Evolutionary conservation across 2,888 invertebrate genomes (phyloP), one percentile per base, ranked within the genome.

Genomic region (Tanypteryx hageni): DNA sequence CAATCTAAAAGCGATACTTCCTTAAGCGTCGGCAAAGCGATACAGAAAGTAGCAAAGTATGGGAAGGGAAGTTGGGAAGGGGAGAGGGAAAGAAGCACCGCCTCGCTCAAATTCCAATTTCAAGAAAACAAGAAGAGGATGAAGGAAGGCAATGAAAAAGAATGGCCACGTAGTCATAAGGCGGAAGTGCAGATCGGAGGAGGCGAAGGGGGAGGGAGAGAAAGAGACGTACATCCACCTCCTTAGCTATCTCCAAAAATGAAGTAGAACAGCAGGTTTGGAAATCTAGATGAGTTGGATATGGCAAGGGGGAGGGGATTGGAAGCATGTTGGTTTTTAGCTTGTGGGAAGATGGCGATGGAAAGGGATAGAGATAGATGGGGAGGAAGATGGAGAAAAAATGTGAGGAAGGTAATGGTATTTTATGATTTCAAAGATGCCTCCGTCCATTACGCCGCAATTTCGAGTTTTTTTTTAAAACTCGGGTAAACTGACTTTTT

Each of bases 371-470:
- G 44, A 44, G 44, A 44, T 1, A 44, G 44, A 44, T 44, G 5
- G 44, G 44, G 44, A 44, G 61, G n/a, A n/a, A 68, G 68, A 68
- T 0, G 5, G 44, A 44, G 44, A 44, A 44, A 44, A 44, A 44
- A 44, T 44, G 22, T 11, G 22, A 68, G 76, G 27, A 27, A 76
- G 22, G 76, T 76, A 76, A 27, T 13, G 22, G 76, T 76, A 76
- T 76, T 76, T 76, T 27, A 76, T 76, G 76, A 76, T 76, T 76
- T 27, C 76, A 27, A 76, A 76, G 76, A 76, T 76, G 76, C 76
- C 76, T 76, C 27, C 76, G 22, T 10, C 22, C 76, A 76, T 76
- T 76, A 22, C 27, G 27, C 27, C 22, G 76, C 76, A 22, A 76
- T 76, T 76, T 76, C 27, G 27, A n/a, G 76, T 27, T 22, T 22